A percentile compares a stretch with the other conserved stretches of the same genome.
Conservation (phyloP, 2,113 vertebrate genomes). For the Eclectus roratus region DNA sequence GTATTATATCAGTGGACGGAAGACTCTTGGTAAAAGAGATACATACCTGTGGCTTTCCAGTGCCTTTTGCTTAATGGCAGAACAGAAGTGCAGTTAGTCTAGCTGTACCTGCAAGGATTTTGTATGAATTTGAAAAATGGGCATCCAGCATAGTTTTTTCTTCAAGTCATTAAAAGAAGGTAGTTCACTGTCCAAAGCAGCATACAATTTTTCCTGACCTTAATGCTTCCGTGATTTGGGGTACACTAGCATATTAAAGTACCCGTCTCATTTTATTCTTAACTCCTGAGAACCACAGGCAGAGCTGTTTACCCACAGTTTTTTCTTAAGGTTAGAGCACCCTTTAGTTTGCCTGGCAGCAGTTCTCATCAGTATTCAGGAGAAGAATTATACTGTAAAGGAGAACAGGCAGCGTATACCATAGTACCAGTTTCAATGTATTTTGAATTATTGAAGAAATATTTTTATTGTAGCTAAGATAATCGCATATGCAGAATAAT, state of each 20-base stretch:
- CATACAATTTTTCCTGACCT: neutral
- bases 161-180: neutral
- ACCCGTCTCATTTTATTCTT: neutral
- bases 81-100: neutral
- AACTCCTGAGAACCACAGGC: neutral
- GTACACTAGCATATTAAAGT: neutral
- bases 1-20: neutral
- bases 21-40: neutral
- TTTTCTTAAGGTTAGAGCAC: neutral
- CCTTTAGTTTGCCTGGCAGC: neutral
- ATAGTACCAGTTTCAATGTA: neutral
- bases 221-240: neutral
- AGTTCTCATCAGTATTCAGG: neutral
- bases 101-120: neutral
- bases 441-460: slow-evolving; percentile 7
- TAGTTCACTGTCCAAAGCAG: neutral
- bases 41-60: rapidly evolving
- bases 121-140: neutral
- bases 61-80: neutral
- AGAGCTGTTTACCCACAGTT: neutral
- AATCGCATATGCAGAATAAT: neutral
- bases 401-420: neutral
- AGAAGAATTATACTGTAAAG: neutral
- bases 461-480: neutral
- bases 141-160: neutral